Base-by-base conservation (phyloP, 2,888 invertebrate species). In the Spialia ferax region DNA sequence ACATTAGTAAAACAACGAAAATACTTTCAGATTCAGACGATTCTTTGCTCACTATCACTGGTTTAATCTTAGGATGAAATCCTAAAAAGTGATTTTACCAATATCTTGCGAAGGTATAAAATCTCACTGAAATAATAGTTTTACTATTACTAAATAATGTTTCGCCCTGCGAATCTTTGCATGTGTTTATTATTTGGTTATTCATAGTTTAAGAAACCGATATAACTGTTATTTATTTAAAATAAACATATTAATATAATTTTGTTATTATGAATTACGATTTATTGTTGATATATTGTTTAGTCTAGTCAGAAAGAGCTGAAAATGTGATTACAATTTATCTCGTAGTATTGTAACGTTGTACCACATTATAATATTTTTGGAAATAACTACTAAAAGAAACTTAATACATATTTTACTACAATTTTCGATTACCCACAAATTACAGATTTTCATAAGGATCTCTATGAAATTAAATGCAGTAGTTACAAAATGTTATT, bases 201-300 rank as follows among this genome's bases (percentile, higher is more conserved):
- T 50, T 13, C 1, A 2, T 50, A 22, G 13, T 23, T 26, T n/a
- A 52, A 2, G 13, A 23, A 26, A 55, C 20, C 11, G 48, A 15
- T 18, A 22, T 50, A 56, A 55, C 42, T n/a, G 65, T 72, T 70
- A 74, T 73, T 75, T 73, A 71, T 73, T 74, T 63, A 20, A 26
- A 72, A 71, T 71, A 71, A 72, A 72, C 18, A 45, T 68, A 69
- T 69, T 70, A 48, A 38, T 65, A 70, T 65, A 29, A 48, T 29
- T 29, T n/a, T 52, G 23, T 23, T 23, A 22, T 70, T 66, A 26
- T 69, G 68, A 55, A 56, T 42, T 64, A 13, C 18, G 18, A 29
- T 55, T 64, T 23, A 64, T 64, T 60, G 60, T 60, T 60, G 32
- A 60, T 20, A 20, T 60, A 64, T 50, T 20, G 45, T 45, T 48